A percentile compares a stretch with the other conserved stretches of the same genome.
Evolutionary conservation across 2,797 vertebrate genomes (phyloP).

Genomic region (Dromococcyx pavoninus): DNA sequence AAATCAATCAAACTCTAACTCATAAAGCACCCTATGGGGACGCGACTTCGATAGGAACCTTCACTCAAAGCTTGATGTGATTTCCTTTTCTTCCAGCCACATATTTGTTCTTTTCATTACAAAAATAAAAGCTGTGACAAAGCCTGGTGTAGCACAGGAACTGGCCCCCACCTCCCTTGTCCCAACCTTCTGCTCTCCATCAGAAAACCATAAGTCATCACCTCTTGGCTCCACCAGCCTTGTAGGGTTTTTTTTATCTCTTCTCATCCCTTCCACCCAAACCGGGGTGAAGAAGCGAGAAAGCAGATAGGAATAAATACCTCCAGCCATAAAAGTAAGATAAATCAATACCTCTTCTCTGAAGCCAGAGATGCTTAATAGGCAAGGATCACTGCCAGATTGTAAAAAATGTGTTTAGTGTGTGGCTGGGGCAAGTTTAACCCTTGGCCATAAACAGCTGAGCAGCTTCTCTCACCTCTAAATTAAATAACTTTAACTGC

Average conservation of each 20-base stretch:
- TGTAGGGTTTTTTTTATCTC: not conserved
- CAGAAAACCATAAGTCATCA: slow-evolving; percentile 33
- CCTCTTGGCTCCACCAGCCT: not conserved
- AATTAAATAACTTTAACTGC: slow-evolving; percentile 63
- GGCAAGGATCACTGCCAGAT: slow-evolving; percentile 72
- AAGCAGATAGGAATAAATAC: slow-evolving; percentile 72
- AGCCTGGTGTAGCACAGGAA: not conserved
- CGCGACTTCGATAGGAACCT: slow-evolving; percentile 5
- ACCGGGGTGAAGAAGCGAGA: slow-evolving; percentile 35
- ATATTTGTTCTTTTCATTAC: not conserved
- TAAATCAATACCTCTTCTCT: slow-evolving; percentile 71
- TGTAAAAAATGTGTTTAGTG: slow-evolving; percentile 70
- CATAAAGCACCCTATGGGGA: slow-evolving; percentile 48
- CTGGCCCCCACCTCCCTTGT: not conserved
- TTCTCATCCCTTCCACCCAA: not conserved
- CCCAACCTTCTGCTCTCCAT: not conserved
- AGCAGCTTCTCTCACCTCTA: slow-evolving; percentile 47
- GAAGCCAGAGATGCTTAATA: slow-evolving; percentile 72
- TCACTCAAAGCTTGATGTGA: slow-evolving; percentile 29
- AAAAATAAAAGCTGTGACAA: slow-evolving; percentile 13
- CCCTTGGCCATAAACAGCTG: slow-evolving; percentile 52
- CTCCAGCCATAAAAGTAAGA: slow-evolving; percentile 68
- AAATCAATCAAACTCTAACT: slow-evolving; percentile 57
- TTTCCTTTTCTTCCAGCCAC: slow-evolving; percentile 10
- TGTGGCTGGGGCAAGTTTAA: slow-evolving; percentile 50